Base-by-base conservation (phyloP, 2,797 vertebrate species). In the Sebastes matsubarae region DNA sequence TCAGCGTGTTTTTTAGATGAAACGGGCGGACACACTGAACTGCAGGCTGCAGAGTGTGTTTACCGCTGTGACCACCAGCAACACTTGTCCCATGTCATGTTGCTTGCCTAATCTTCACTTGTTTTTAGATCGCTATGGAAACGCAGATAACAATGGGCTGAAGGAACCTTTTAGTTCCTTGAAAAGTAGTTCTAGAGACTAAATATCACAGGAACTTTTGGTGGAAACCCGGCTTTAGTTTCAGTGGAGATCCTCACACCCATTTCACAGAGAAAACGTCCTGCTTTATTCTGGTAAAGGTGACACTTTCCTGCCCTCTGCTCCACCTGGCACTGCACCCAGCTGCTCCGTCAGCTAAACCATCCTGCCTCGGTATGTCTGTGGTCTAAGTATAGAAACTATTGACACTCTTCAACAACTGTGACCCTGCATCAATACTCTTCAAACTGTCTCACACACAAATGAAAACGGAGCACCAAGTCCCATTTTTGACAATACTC, bases 351-450 rank as follows among this genome's bases (percentile, higher is more conserved):
- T 67, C 46, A 36, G 68, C 73, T 79, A 72, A 81, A 13, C 34
- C 18, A 0, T 50, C 38, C 75, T 14, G 69, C 30, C 61, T 68
- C 22, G 8, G 29, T 36, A 64, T 72, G 75, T 60, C 42, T 46
- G 20, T 11, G 22, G 1, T 81, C 87, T 81, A 90, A 87, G 60
- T 84, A 87, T 88, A 88, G 89, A 90, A 78, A 74, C 86, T 61
- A 79, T 42, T 63, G 82, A 79, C 79, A 66, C 71, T 61, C 11
- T 46, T 70, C 75, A 72, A 54, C 0, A 4, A 60, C 82, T 6
- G 29, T 6, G 14, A 55, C 60, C 38, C 68, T 46, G 58, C 42
- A 82, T 75, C 75, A 68, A 69, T 68, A 71, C 60, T 69, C 79
- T 27, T 34, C 8, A 67, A 76, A 66, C 61, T n/a, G 29, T 25